Evolutionary conservation across 2,888 invertebrate species (phyloP).

Genomic region (Drosophila acutilabella): DNA sequence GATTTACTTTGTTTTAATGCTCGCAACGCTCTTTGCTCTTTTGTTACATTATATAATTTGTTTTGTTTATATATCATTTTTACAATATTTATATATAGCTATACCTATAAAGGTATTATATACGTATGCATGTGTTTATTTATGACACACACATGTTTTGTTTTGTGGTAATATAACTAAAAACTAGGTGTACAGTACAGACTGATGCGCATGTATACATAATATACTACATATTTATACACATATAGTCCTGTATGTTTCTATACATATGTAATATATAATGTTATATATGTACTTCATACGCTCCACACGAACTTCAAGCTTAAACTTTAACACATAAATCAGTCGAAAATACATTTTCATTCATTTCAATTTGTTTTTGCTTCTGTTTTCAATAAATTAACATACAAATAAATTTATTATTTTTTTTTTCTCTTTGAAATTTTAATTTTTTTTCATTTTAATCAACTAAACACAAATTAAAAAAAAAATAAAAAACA

Average conservation of each 20-base stretch:
- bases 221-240: conserved; percentile 28
- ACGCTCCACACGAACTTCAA: conserved; percentile 32
- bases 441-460: not conserved
- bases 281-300: conserved; percentile 16
- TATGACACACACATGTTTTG: conserved; percentile 23
- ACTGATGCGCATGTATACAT: conserved; percentile 17
- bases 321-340: conserved; percentile 72
- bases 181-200: conserved; percentile 30
- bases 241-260: not conserved
- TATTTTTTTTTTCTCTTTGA: conserved; percentile 7
- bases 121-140: conserved; percentile 1
- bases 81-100: conserved; percentile 43
- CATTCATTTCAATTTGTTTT: conserved; percentile 30
- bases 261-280: not conserved
- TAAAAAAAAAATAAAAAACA: conserved; percentile 11
- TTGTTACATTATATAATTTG: conserved; percentile 9
- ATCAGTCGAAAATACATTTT: conserved; percentile 68
- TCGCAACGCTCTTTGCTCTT: conserved; percentile 43
- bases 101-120: conserved; percentile 18
- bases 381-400: conserved; percentile 44
- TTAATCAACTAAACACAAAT: conserved; percentile 18
- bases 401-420: conserved; percentile 35
- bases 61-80: conserved; percentile 38
- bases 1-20: conserved; percentile 31
- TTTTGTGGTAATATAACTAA: conserved; percentile 38